These are phyloP conservation scores for Melanerpes aurifrons DNA, from an alignment of 2,113 vertebrate species.

Conservation along the genomic window DNA sequence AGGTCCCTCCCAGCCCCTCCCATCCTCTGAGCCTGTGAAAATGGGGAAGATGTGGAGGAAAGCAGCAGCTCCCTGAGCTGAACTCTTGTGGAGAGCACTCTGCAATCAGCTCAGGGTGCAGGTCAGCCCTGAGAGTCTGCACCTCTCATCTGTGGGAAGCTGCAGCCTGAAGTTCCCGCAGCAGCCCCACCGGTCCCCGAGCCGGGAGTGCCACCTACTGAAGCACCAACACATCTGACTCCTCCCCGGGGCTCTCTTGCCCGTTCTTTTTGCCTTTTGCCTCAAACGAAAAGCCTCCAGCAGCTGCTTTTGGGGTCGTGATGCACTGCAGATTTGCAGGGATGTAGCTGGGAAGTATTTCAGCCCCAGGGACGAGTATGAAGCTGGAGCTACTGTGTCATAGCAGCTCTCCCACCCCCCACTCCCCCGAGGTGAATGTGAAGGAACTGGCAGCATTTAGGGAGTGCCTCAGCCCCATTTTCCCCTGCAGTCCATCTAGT, in stretches of 20 bases:
- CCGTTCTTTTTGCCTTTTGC: neutral
- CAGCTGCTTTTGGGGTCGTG: neutral
- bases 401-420: neutral
- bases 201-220: slow-evolving; percentile 32
- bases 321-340: neutral
- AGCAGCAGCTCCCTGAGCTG: neutral
- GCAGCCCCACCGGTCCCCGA: neutral
- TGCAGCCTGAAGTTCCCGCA: neutral
- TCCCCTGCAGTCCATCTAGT: neutral
- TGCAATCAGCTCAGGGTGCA: neutral
- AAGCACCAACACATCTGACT: neutral
- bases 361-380: neutral
- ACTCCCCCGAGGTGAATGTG: neutral
- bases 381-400: neutral
- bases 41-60: neutral
- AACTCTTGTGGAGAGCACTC: neutral
- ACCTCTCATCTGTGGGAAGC: fast-evolving
- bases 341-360: neutral
- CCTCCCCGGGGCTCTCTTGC: neutral
- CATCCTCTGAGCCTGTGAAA: too few relatives aligned
- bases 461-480: neutral
- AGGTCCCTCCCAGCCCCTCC: too few relatives aligned
- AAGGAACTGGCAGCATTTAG: neutral
- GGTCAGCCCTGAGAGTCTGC: neutral
- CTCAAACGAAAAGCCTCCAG: neutral